Conservation (phyloP, 2,113 vertebrate species). For the Nematolebias whitei region DNA sequence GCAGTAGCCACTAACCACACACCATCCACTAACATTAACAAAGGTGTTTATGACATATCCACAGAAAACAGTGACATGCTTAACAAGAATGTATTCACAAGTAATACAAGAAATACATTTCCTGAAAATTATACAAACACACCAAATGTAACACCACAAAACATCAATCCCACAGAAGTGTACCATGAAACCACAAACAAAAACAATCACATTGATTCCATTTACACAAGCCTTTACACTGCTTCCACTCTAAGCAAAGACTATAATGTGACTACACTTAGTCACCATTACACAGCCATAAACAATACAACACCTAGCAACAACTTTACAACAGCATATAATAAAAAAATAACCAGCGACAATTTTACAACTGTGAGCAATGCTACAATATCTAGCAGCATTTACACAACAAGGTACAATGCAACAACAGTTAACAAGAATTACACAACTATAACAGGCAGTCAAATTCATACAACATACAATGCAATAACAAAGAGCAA, state of each 20-base stretch:
- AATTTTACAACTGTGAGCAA: neutral
- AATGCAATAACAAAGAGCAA: neutral
- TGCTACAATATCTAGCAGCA: neutral
- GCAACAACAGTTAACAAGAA: no score
- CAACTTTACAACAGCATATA: no score
- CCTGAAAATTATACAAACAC: neutral
- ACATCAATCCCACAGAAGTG: neutral
- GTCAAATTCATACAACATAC: neutral
- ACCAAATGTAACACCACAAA: neutral
- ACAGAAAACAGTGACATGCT: neutral
- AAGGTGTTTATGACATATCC: neutral
- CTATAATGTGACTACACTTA: neutral
- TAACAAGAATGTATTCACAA: neutral
- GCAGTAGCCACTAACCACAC: neutral
- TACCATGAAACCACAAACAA: neutral
- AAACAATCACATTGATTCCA: neutral
- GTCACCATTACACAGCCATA: neutral
- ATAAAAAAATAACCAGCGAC: neutral
- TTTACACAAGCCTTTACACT: neutral
- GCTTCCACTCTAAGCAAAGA: neutral
- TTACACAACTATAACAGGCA: neutral
- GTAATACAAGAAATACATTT: neutral
- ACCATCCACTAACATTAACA: neutral
- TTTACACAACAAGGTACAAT: neutral
- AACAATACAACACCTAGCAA: neutral